A percentile compares a stretch with the other conserved stretches of the same genome.
These are phyloP conservation scores for Melanostoma scalare DNA, from an alignment of 2,888 invertebrate genomes.

Conservation along the genomic window DNA sequence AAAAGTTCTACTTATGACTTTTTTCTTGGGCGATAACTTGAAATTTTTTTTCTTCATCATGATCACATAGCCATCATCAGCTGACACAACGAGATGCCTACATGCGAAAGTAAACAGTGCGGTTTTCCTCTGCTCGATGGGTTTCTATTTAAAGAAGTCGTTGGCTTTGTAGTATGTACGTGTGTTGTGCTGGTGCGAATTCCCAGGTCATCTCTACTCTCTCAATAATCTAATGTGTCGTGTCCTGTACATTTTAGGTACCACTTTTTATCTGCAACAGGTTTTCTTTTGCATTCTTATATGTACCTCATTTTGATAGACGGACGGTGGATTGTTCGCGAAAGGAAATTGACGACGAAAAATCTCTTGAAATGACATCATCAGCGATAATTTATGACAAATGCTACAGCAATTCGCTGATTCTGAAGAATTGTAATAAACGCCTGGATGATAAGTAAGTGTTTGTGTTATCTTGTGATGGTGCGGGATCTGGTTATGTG, in stretches of 20 bases:
- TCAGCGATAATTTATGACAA: constrained; percentile 65
- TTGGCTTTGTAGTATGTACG: constrained; percentile 11
- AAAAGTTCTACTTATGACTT: constrained; percentile 63
- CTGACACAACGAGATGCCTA: constrained; percentile 50
- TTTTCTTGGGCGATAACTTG: constrained; percentile 34
- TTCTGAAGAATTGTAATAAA: constrained; percentile 57
- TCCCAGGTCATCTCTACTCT: constrained; percentile 67
- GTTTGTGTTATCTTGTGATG: constrained; percentile 26
- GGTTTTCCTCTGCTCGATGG: constrained; percentile 35
- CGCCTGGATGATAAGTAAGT: constrained; percentile 43
- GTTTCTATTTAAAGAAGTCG: constrained; percentile 65
- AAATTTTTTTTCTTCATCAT: constrained; percentile 34
- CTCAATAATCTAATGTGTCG: constrained; percentile 33
- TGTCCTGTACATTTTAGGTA: constrained; percentile 37
- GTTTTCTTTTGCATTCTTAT: constrained; percentile 42
- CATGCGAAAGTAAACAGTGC: constrained; percentile 67
- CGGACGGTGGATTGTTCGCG: constrained; percentile 7
- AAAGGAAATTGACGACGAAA: constrained; percentile 45
- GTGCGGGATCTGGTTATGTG: constrained; percentile 35
- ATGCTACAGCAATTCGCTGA: constrained; percentile 63
- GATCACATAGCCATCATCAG: constrained; percentile 57
- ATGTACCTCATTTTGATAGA: neutral
- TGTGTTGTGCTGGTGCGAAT: constrained; percentile 48
- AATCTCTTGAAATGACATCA: constrained; percentile 63
- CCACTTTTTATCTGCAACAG: constrained; percentile 54